Base-by-base conservation (phyloP, 1,140 invertebrate species). In the Cherax quadricarinatus region DNA sequence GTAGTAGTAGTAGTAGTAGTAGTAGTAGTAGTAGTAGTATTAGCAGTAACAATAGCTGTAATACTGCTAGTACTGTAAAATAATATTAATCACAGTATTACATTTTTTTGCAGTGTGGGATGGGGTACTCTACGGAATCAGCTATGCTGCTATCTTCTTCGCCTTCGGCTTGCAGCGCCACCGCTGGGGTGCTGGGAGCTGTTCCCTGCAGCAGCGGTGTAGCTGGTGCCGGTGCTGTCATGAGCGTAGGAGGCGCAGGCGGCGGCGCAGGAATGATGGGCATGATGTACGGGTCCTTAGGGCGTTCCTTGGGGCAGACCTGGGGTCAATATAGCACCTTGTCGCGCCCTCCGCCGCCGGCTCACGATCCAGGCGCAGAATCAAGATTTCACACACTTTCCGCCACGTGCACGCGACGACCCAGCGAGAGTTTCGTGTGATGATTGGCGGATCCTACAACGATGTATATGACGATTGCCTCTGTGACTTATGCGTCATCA, bases 51-150 rank as follows among this genome's bases (percentile, higher is more conserved):
- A 41, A 2, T 41, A 41, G 30, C 30, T 41, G 30, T 41, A 41
- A 41, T 1, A 41, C 2, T 41, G 30, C 2, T 2, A 41, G 0
- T 41, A 41, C 30, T 41, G 30, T 41, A 41, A 21, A 66, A 66
- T 21, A 66, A 14, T 66, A 66, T 66, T 66, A 51, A 49, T 4
- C 16, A 14, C 21, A 18, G 16, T 49, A 24, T 86, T 62, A 4
- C n/a, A 6, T 9, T 81, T 41, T 41, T 41, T 41, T 88, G 30
- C 79, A 88, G 87, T 88, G 87, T 62, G 87, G 75, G 21, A 80
- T 88, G 75, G 87, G 87, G 10, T 88, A 88, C 87, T 88, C 87
- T 57, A 88, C 87, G 10, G 87, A 88, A 30, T 88, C 87, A 6
- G 75, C 70, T 66, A 88, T 78, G 86, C 73, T 88, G 21, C 21